Percentiles rank a stretch among this genome's conserved stretches.
phyloP scores from a whole-genome alignment of 2,113 vertebrate species.

The Cheirogaleus medius region DNA sequence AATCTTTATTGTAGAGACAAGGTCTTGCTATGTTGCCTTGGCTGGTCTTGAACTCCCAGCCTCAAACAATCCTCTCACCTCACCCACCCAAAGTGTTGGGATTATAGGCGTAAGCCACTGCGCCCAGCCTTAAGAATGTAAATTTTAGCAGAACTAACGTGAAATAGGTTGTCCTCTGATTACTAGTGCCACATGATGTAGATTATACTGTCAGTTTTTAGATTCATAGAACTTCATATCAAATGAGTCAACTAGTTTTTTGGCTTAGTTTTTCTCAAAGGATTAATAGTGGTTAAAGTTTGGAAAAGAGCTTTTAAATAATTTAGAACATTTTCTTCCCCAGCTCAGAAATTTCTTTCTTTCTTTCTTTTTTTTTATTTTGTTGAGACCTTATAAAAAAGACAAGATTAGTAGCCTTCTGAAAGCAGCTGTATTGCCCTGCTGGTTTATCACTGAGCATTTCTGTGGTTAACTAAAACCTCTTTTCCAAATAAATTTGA shows the following conservation, averaged over 20 bases:
- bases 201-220: not conserved
- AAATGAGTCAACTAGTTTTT: not conserved
- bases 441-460: not conserved
- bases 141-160: not conserved
- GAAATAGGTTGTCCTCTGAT: not conserved
- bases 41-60: no score
- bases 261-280: not conserved
- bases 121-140: no score
- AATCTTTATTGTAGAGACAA: no score
- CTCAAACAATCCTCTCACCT: no score
- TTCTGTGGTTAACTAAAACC: not conserved
- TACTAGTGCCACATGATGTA: not conserved
- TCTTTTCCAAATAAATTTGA: not conserved
- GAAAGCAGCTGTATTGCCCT: not conserved
- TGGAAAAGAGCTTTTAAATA: constrained; percentile 8
- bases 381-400: no score
- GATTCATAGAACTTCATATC: not conserved
- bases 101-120: no score
- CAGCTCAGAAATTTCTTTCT: not conserved
- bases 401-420: not conserved
- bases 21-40: no score
- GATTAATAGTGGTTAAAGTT: not conserved
- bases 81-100: no score
- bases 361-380: no score
- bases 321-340: not conserved